Evolutionary conservation across 2,888 invertebrate species (phyloP), one percentile per base, ranked within the genome.

Genomic region (Cryptocephalus moraei): DNA sequence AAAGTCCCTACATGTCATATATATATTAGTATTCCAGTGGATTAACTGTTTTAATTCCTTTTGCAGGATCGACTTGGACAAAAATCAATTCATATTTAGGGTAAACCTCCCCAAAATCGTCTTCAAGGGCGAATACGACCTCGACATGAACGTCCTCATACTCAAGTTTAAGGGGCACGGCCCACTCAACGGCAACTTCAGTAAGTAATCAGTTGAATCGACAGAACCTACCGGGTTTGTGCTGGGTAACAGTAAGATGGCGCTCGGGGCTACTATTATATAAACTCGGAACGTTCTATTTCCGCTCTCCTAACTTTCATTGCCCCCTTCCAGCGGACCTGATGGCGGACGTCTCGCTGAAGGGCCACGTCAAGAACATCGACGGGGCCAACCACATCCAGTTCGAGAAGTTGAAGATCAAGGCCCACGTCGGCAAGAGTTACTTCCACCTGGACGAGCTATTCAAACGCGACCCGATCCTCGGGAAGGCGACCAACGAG

Each of bases 71-170:
- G 78, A 84, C 57, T 61, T 80, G 39, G 73, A 75, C 39, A 79
- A 79, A 56, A 78, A 82, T 55, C 68, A 74, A 51, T 82, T 82
- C 60, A 76, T 77, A 51, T 82, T 82, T 65, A 78, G 76, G 59
- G 71, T 80, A 36, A 63, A 73, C 36, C 70, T 84, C 32, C 80
- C 80, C 1, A 71, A 69, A 45, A 62, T 84, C 46, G 75, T 75
- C 50, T 81, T 83, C 60, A 71, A 73, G 46, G 83, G 83, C 14
- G 79, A 82, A 58, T 84, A 84, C 68, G 78, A 80, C 64, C 79
- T 84, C 69, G 79, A 83, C 59, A 80, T 83, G 57, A 77, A 80
- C 49, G 74, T 84, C 9, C 62, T 84, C 36, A 66, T 84, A 38
- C 66, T 84, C 31, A 73, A 77, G 55, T 71, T 84, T 11, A 74